Evolutionary conservation across 2,113 vertebrate species (phyloP), one percentile per base, ranked within the genome.

Genomic region (Alligator sinensis): DNA sequence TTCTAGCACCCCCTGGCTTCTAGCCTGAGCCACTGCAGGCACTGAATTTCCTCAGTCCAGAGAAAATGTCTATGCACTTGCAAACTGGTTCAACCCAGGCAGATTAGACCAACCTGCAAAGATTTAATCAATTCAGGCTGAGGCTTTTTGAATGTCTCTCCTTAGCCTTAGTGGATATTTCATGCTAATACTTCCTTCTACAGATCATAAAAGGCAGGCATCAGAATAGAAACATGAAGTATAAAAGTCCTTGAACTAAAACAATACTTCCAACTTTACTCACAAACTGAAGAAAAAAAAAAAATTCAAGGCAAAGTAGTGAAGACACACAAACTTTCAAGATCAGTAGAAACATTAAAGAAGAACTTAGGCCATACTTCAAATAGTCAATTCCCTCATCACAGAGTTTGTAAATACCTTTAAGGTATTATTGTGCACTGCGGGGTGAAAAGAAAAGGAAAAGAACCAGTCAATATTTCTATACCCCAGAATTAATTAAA

Each of bases 401-500:
- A 63, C 64, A 58, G 70, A 76, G n/a, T 59, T 60, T 86, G 64
- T 80, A 80, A 74, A 76, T 57, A 86, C 25, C 19, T 91, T 85
- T 76, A 72, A 90, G 28, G 77, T 58, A 85, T 66, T 80, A 68
- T 34, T 72, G 57, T 27, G 64, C 54, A 64, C 61, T 15, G 54
- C 11, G 19, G 54, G 12, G 11, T 58, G 55, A 55, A 19, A 21
- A 47, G 30, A 63, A 55, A 24, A 14, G 17, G 57, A 22, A 34
- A 25, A 25, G 54, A 16, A 82, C 25, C 57, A 77, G 70, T 81
- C 88, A 80, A 86, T 85, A 76, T 34, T 75, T 63, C 24, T 80
- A 78, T 86, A 86, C 82, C 68, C 82, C 27, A 18, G 82, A 91
- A 91, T 91, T 91, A 91, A 91, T 86, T 86, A 80, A 86, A 64